Conservation (phyloP, 2,888 invertebrate genomes). For the Unio delphinus region DNA sequence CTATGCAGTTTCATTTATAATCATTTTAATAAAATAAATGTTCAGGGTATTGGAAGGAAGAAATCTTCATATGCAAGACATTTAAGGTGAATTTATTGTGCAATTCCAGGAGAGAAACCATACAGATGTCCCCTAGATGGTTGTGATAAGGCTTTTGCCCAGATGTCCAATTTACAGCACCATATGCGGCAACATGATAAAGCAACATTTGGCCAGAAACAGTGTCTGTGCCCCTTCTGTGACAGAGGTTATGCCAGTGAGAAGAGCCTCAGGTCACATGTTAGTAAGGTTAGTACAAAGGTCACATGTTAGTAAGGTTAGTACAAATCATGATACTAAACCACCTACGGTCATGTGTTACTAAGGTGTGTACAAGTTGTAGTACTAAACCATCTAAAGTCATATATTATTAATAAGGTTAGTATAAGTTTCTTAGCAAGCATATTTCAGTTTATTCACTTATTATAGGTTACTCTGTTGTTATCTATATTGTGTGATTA, state of each 20-base stretch:
- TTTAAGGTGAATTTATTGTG: too few relatives aligned
- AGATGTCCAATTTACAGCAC: slow-evolving; percentile 95
- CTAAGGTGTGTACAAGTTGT: too few relatives aligned
- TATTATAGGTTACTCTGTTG: too few relatives aligned
- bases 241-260: slow-evolving; percentile 97
- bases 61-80: too few relatives aligned
- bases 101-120: slow-evolving; percentile 89
- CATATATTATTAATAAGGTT: slow-evolving; percentile 98
- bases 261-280: slow-evolving; percentile 94
- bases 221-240: slow-evolving; percentile 96
- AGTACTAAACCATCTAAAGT: slow-evolving; percentile 77
- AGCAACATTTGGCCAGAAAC: slow-evolving; percentile 82
- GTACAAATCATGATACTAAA: too few relatives aligned
- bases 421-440: slow-evolving; percentile 7
- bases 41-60: too few relatives aligned
- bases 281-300: slow-evolving; percentile 85
- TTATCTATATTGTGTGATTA: too few relatives aligned
- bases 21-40: too few relatives aligned
- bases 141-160: slow-evolving; percentile 96
- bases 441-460: slow-evolving; percentile 81
- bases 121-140: slow-evolving; percentile 95
- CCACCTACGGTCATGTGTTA: too few relatives aligned
- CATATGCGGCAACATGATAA: slow-evolving; percentile 97
- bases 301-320: too few relatives aligned
- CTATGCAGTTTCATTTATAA: too few relatives aligned